A percentile compares a stretch with the other conserved stretches of the same genome.
These are phyloP conservation scores for Pandemis cinnamomeana DNA, from an alignment of 2,888 invertebrate species.

Conservation along the genomic window DNA sequence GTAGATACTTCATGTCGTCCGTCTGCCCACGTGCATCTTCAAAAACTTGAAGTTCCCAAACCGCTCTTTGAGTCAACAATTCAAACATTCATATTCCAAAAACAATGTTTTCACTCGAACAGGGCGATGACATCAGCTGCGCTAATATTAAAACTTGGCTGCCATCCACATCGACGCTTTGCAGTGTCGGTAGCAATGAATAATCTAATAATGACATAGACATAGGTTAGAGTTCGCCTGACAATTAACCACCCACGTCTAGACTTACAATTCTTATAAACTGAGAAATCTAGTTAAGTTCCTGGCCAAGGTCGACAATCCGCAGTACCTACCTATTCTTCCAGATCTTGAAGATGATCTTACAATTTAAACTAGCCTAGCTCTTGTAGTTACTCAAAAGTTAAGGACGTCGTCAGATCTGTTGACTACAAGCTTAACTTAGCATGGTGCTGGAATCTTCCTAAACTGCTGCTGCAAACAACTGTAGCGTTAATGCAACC, in stretches of 20 bases:
- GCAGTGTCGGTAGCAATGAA: conserved; percentile 16
- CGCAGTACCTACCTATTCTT: not conserved
- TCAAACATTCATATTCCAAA: conserved; percentile 30
- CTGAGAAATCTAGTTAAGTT: not conserved
- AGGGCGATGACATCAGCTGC: conserved; percentile 74
- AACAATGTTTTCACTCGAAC: conserved; percentile 61
- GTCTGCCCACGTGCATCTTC: not conserved
- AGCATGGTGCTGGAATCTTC: too few species aligned
- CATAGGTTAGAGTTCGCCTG: conserved; percentile 39
- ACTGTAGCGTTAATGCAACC: too few species aligned
- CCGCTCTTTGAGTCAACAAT: conserved; percentile 11
- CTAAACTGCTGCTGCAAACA: too few species aligned
- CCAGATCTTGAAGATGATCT: too few species aligned
- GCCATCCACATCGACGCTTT: conserved; percentile 55
- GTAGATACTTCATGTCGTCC: not conserved
- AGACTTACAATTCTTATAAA: not conserved
- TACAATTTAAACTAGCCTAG: too few species aligned
- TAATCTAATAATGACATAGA: conserved; percentile 20
- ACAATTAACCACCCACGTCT: conserved; percentile 24
- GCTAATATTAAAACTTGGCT: conserved; percentile 82
- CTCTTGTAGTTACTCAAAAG: too few species aligned
- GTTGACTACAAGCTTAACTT: too few species aligned
- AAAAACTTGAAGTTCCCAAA: not conserved
- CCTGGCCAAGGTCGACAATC: not conserved
- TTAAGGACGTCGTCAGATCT: too few species aligned